Conservation (phyloP, 2,113 vertebrate genomes). For the Salvator merianae region DNA sequence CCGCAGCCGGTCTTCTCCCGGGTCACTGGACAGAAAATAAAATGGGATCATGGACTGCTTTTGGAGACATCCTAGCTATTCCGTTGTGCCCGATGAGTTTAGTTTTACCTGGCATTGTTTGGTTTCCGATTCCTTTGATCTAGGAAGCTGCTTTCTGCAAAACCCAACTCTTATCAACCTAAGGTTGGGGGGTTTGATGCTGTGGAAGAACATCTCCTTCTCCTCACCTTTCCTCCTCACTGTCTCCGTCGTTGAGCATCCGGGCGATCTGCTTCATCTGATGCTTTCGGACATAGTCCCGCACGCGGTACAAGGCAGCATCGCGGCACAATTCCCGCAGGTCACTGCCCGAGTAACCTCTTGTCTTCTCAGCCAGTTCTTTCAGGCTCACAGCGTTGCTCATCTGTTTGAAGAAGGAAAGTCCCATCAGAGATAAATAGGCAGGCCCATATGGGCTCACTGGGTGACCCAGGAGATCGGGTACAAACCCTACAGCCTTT, state of each 20-base stretch:
- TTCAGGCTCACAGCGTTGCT: constrained; percentile 77
- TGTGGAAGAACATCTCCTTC: too few relatives aligned
- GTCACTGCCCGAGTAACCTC: constrained; percentile 79
- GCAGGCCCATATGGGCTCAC: too few relatives aligned
- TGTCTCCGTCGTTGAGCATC: constrained; percentile 66
- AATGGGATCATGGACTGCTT: too few relatives aligned
- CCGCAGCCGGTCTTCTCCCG: constrained; percentile 69
- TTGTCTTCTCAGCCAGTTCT: constrained; percentile 77
- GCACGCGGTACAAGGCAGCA: constrained; percentile 77
- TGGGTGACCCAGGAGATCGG: too few relatives aligned
- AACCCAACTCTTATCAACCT: not conserved
- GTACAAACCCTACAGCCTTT: too few relatives aligned
- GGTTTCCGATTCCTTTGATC: not conserved
- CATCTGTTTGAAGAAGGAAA: constrained; percentile 61
- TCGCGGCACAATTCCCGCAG: constrained; percentile 80
- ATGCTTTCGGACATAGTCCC: constrained; percentile 80
- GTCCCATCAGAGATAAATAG: not conserved
- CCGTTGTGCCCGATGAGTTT: not conserved
- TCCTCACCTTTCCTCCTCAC: constrained; percentile 65
- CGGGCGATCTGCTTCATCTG: constrained; percentile 80
- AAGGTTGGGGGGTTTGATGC: too few relatives aligned
- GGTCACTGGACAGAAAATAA: constrained; percentile 45
- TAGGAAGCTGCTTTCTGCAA: not conserved
- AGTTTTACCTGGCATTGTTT: not conserved
- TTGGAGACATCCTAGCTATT: not conserved